These are phyloP conservation scores for Linyphia triangularis DNA, from an alignment of 2,888 invertebrate species.

Conservation along the genomic window DNA sequence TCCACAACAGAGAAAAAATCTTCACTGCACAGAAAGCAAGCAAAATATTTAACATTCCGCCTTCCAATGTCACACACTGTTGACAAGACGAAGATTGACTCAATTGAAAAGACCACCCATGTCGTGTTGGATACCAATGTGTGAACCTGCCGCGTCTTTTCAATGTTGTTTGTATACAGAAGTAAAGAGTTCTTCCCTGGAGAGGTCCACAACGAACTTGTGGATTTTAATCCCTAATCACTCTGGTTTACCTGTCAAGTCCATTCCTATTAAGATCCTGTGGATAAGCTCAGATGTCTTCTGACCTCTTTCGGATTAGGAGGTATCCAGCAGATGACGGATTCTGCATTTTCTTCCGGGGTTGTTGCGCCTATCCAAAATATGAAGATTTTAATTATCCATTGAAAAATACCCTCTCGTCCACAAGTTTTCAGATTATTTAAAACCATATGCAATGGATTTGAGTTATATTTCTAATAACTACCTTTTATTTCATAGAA, in stretches of 20 bases:
- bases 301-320: neutral
- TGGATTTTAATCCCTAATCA: slow-evolving; percentile 2
- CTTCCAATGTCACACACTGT: neutral
- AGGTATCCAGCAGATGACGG: neutral
- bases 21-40: neutral
- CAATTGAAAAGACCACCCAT: neutral
- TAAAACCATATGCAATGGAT: no score
- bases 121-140: neutral
- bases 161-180: neutral
- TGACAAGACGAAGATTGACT: neutral
- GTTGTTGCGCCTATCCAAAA: neutral
- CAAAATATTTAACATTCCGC: neutral
- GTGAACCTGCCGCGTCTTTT: neutral
- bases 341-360: neutral
- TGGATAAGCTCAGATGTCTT: neutral
- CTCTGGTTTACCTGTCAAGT: neutral
- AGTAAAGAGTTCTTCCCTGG: neutral
- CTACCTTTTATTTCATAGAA: no score
- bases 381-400: no score
- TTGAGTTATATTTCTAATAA: no score
- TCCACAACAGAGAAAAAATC: neutral
- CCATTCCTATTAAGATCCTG: neutral
- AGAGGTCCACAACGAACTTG: neutral
- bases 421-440: no score
- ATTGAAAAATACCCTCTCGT: no score